phyloP scores from a whole-genome alignment of 2,888 invertebrate species.

The Kuschelorhynchus macadamiae region DNA sequence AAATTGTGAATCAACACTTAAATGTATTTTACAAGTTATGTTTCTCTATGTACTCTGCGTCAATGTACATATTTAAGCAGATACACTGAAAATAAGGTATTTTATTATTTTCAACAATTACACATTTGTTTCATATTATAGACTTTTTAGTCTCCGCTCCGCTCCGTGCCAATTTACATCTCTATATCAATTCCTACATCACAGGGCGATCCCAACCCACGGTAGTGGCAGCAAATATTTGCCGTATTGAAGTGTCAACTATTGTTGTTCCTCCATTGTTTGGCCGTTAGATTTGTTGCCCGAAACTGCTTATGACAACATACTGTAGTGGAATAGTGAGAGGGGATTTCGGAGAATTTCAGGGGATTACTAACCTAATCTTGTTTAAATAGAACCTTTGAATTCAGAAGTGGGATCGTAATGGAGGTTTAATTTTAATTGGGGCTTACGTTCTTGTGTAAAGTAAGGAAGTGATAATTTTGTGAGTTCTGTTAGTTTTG shows the following conservation, averaged over 20 bases:
- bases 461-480: not conserved
- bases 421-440: constrained; percentile 22
- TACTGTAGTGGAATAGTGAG: constrained; percentile 19
- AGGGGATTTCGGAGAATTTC: constrained; percentile 29
- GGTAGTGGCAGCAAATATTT: constrained; percentile 67
- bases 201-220: constrained; percentile 33
- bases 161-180: constrained; percentile 16
- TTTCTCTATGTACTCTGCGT: no score
- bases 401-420: constrained; percentile 14
- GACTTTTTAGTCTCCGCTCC: not conserved
- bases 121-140: no score
- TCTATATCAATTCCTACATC: not conserved
- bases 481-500: not conserved
- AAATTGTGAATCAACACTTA: no score
- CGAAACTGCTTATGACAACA: constrained; percentile 46
- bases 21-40: no score
- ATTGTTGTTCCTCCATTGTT: constrained; percentile 66
- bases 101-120: no score
- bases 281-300: constrained; percentile 66
- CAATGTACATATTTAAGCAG: no score
- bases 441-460: not conserved
- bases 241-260: constrained; percentile 69
- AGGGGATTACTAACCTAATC: constrained; percentile 48
- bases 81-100: no score
- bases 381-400: constrained; percentile 31